Base-by-base conservation (phyloP, 1,140 invertebrate genomes). In the Lucilia sericata region DNA sequence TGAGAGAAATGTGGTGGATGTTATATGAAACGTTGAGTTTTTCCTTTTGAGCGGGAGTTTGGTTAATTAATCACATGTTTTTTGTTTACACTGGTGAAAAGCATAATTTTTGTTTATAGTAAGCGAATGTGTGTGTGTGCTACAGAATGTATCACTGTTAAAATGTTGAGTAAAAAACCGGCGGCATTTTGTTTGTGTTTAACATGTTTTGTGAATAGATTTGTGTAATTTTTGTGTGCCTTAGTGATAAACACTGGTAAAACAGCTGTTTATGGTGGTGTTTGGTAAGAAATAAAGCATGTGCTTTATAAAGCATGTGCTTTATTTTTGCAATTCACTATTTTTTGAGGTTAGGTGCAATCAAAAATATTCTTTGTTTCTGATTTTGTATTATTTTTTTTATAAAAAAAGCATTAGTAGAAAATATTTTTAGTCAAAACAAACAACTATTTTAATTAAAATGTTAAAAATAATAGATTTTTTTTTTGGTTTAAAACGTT, bases 21-120 rank as follows among this genome's bases (percentile, higher is more conserved):
- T 30, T 30, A 3, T 21, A 49, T 49, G 76, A 80, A 80, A 70
- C 65, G 12, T 70, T 70, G 65, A 70, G n/a, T 70, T 60, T 60
- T 78, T 78, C 75, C 75, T 78, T 78, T 78, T 78, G 75, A 78
- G 75, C 75, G 75, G 34, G 75, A 78, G 75, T 78, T 78, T 47
- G 36, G 70, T 75, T 75, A 80, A 49, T 80, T 9, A 19, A 78
- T 49, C 76, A 49, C 19, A 49, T 80, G 47, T 49, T 49, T 80
- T 80, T 80, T 80, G 47, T 80, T 49, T 80, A 80, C 76, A 80
- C 10, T 49, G 76, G 25, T 25, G 76, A 78, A 21, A 21, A 25
- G 19, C 65, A 19, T 70, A 10, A 17, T 60, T 60, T 60, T 30
- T 30, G 25, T 30, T 30, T 30, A 3, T 30, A 30, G 13, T n/a